Base-by-base conservation (phyloP, 2,888 invertebrate species). In the Hipparchia semele region DNA sequence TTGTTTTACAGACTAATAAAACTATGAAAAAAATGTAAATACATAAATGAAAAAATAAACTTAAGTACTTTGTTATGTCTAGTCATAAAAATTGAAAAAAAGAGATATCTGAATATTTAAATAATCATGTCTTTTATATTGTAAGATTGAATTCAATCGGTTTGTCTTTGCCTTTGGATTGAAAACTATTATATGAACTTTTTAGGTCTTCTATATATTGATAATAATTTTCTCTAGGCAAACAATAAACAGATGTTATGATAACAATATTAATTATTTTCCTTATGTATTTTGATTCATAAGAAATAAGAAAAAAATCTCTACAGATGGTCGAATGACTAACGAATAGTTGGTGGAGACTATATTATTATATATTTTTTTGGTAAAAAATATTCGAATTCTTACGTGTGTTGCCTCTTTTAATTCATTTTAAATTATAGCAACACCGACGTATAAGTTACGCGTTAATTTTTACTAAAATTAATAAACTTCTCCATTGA, bases 1-100 rank as follows among this genome's bases (percentile, higher is more conserved):
- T 59, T 5, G 6, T 45, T 51, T 12, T 12, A 49, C 7, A 60
- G 23, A 23, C 7, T 49, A 13, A 68, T 58, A 65, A 68, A 62
- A 70, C 23, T 4, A 62, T 67, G 23, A 54, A 61, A 59, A 39
- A 7, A 12, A 33, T 78, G 79, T 78, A 79, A 74, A 77, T 78
- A 79, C 23, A 23, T 23, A 59, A 67, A 59, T 33, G 56, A 74
- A 68, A 60, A 51, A 71, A 74, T 75, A 70, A 45, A 72, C 73
- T 73, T n/a, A 67, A 49, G 65, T 77, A 75, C 71, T 78, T 79
- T 77, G 69, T 75, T 77, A 62, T 79, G 79, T 84, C 84, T 84
- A 85, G 88, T 88, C 87, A 88, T 65, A 82, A 82, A 81, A 82
- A 13, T 61, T 60, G 71, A 45, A 70, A 46, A 39, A 70, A 71